Evolutionary conservation across 1,140 invertebrate genomes (phyloP).

Genomic region (Sipha flava): DNA sequence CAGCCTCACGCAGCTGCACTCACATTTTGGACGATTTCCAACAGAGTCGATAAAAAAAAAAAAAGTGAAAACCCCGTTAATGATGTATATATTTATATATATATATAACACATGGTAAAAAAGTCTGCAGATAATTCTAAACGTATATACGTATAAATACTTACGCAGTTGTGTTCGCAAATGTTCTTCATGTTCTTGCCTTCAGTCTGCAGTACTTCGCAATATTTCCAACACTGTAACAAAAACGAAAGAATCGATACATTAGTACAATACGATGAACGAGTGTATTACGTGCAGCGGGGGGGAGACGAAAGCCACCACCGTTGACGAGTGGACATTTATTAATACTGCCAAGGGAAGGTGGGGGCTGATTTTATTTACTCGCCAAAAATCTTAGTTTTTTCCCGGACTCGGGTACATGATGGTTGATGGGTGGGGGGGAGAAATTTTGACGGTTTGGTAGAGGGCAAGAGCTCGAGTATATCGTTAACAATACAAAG

Average conservation of each 20-base stretch:
- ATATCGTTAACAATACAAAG: background rate
- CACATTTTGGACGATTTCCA: background rate
- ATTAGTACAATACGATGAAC: background rate
- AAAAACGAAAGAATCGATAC: background rate
- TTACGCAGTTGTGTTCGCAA: conserved; percentile 25
- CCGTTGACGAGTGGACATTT: background rate
- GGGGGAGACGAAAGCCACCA: no score
- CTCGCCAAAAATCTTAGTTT: background rate
- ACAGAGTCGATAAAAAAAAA: background rate
- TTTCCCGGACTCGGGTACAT: no score
- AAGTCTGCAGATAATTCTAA: background rate
- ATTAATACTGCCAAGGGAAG: background rate
- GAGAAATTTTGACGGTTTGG: no score
- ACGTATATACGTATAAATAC: background rate
- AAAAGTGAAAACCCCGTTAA: background rate
- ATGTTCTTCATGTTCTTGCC: conserved; percentile 24
- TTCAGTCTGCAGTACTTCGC: conserved; percentile 15
- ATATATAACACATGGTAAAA: background rate
- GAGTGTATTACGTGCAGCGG: no score
- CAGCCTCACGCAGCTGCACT: no score
- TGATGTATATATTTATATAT: background rate
- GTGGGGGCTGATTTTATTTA: background rate
- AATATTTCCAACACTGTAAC: conserved; percentile 28
- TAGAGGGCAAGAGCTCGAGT: background rate
- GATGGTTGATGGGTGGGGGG: no score